A percentile compares a stretch with the other conserved stretches of the same genome.
These are phyloP conservation scores for Hirundo rustica DNA, from an alignment of 2,797 vertebrate species.

Conservation along the genomic window DNA sequence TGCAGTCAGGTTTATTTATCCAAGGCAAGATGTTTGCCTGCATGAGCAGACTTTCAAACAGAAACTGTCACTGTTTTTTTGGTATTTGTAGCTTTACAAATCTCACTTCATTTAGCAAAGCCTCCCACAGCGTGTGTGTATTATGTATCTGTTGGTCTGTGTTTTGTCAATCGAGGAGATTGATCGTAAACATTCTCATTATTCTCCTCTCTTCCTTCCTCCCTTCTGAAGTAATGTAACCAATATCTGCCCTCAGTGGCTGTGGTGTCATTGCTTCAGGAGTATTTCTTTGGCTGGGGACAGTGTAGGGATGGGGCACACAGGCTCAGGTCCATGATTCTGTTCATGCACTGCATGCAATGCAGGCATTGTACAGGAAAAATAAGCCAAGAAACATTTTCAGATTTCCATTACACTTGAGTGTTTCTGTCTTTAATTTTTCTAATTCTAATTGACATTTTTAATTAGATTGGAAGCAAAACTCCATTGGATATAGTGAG, in stretches of 20 bases:
- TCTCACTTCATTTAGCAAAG: not conserved
- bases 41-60: not conserved
- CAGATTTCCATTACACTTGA: not conserved
- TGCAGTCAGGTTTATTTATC: not conserved
- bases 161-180: not conserved
- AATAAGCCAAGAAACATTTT: not conserved
- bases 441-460: slow-evolving; percentile 50
- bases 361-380: not conserved
- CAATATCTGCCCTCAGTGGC: not conserved
- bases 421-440: slow-evolving; percentile 16
- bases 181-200: not conserved
- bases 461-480: slow-evolving; percentile 70
- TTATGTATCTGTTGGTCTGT: not conserved
- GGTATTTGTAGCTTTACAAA: not conserved
- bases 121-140: not conserved
- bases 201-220: not conserved
- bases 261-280: not conserved
- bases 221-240: not conserved
- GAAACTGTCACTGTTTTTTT: not conserved
- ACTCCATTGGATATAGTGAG: slow-evolving; percentile 60
- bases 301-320: not conserved
- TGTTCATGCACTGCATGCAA: not conserved
- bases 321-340: not conserved
- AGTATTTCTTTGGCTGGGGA: not conserved
- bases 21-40: not conserved